These are phyloP conservation scores for Neogale vison DNA, from an alignment of 2,113 vertebrate genomes.

Conservation along the genomic window DNA sequence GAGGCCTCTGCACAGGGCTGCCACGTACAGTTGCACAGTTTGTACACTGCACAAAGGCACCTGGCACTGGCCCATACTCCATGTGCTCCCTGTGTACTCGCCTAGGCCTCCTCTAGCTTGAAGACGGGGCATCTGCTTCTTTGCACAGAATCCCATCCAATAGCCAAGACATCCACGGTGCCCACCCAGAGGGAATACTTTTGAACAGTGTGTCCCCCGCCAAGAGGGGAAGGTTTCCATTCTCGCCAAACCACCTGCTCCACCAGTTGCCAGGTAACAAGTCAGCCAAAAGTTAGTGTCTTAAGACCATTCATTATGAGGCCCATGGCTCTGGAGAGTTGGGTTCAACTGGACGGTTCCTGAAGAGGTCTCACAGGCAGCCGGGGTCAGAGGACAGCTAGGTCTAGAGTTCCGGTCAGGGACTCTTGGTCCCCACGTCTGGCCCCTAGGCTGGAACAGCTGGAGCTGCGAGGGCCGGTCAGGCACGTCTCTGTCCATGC, in stretches of 20 bases:
- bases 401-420: background rate
- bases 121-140: background rate
- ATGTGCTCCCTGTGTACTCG: background rate
- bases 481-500: fast-evolving
- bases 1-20: background rate
- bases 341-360: background rate
- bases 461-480: fast-evolving
- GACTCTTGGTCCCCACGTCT: background rate
- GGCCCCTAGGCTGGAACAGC: background rate
- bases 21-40: fast-evolving
- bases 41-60: background rate
- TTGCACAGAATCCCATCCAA: background rate
- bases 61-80: background rate
- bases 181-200: background rate
- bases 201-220: background rate
- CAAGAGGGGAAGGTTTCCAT: background rate
- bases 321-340: background rate
- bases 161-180: background rate
- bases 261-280: fast-evolving
- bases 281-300: background rate
- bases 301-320: background rate
- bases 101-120: background rate
- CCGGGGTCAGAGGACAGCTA: fast-evolving
- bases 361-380: background rate
- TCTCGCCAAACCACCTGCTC: background rate